Conservation (phyloP, 2,888 invertebrate species). For the Chironomus tentans region DNA sequence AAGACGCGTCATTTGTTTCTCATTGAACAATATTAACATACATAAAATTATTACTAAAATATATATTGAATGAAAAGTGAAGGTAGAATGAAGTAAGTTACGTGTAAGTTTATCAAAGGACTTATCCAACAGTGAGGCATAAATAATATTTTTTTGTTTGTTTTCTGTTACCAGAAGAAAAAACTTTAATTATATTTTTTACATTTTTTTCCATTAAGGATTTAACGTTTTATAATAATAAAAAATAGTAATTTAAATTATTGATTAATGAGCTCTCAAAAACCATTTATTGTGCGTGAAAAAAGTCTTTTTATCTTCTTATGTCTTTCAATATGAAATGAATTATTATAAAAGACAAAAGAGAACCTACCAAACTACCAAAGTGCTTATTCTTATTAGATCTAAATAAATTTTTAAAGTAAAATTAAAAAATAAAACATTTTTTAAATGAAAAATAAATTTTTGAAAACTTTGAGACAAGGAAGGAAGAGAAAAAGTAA, state of each 20-base stretch:
- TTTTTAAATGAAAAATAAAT: background rate
- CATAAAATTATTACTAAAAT: no score
- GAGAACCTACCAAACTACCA: slow-evolving; percentile 22
- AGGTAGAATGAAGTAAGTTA: background rate
- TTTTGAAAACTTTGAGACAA: background rate
- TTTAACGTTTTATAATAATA: background rate
- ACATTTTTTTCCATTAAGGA: no score
- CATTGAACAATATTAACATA: no score
- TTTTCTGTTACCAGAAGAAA: no score
- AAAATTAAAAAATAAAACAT: background rate
- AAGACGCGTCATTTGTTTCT: no score
- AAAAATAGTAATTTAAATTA: background rate
- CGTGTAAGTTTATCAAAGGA: no score
- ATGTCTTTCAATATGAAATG: background rate
- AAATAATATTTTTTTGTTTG: no score
- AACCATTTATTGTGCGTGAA: background rate
- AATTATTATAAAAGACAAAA: background rate
- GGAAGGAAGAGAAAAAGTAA: background rate
- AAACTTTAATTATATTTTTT: no score
- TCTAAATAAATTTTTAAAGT: background rate
- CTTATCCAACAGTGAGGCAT: no score
- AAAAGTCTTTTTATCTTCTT: background rate
- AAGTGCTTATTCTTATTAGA: slow-evolving; percentile 21
- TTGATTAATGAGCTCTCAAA: background rate
- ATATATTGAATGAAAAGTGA: no score